phyloP scores from a whole-genome alignment of 2,888 invertebrate species.

The Ophioninae sp. region DNA sequence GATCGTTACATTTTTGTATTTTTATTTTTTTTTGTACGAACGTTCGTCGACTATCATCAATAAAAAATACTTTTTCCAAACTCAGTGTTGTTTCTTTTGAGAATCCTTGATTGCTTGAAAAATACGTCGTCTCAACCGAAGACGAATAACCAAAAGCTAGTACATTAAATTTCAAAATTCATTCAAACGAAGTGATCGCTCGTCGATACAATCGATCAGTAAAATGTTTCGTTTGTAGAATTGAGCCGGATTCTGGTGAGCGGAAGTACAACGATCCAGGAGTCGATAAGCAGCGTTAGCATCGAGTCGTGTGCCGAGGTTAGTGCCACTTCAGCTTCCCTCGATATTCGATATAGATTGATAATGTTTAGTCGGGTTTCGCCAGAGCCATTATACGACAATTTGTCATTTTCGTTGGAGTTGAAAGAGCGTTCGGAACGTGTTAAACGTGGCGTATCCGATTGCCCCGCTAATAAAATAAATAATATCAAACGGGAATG shows the following conservation, averaged over 20 bases:
- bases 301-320: slow-evolving; percentile 64
- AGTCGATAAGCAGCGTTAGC: slow-evolving; percentile 65
- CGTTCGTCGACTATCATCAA: background rate
- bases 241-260: slow-evolving; percentile 70
- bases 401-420: slow-evolving; percentile 54
- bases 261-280: slow-evolving; percentile 67
- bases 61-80: slow-evolving; percentile 16
- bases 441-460: slow-evolving; percentile 46
- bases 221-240: slow-evolving; percentile 51
- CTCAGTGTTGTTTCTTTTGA: slow-evolving; percentile 41
- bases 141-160: too few species aligned
- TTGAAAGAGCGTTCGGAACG: background rate
- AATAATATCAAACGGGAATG: slow-evolving; percentile 40
- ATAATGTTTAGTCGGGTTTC: slow-evolving; percentile 25
- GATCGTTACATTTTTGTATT: too few species aligned
- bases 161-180: too few species aligned
- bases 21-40: background rate
- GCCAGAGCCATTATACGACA: slow-evolving; percentile 55
- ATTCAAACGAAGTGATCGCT: too few species aligned
- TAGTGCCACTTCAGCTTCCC: slow-evolving; percentile 38
- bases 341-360: slow-evolving; percentile 6
- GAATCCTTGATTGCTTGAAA: slow-evolving; percentile 52
- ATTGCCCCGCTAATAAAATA: slow-evolving; percentile 51
- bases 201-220: too few species aligned
- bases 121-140: too few species aligned